Percentiles rank a stretch among this genome's conserved stretches.
These are phyloP conservation scores for Cremastobaeus sp. DNA, from an alignment of 2,888 invertebrate species.

Conservation along the genomic window DNA sequence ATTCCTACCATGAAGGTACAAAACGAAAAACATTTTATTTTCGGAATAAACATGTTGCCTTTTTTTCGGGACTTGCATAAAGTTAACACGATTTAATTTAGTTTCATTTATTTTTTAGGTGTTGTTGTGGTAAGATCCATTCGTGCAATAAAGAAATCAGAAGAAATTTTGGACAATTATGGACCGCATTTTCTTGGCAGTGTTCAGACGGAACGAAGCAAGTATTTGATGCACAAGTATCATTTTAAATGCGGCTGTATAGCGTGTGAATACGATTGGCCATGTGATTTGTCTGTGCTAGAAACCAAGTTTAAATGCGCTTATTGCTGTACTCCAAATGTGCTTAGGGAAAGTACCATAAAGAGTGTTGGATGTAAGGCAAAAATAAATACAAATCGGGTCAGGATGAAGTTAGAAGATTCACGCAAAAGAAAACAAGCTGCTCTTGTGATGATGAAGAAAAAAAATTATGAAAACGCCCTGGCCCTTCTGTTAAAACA, in stretches of 20 bases:
- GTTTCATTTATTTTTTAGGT: slow-evolving; percentile 70
- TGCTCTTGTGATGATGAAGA: slow-evolving; percentile 72
- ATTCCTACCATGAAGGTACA: slow-evolving; percentile 73
- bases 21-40: no score
- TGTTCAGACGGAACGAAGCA: slow-evolving; percentile 69
- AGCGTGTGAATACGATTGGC: slow-evolving; percentile 77
- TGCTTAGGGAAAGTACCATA: neutral
- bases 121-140: slow-evolving; percentile 71
- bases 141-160: slow-evolving; percentile 75
- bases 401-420: slow-evolving; percentile 65
- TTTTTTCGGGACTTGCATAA: no score
- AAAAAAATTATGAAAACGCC: slow-evolving; percentile 70
- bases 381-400: slow-evolving; percentile 65
- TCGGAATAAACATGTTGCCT: neutral
- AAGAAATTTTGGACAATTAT: slow-evolving; percentile 79
- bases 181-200: slow-evolving; percentile 77
- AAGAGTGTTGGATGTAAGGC: slow-evolving; percentile 64
- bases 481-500: slow-evolving; percentile 71
- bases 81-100: no score
- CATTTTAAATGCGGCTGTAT: slow-evolving; percentile 77
- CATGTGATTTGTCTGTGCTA: slow-evolving; percentile 63
- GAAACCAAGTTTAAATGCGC: slow-evolving; percentile 67
- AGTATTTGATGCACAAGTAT: slow-evolving; percentile 76
- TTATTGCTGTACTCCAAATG: slow-evolving; percentile 18
- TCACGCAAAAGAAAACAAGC: slow-evolving; percentile 67